A percentile compares a stretch with the other conserved stretches of the same genome.
Conservation (phyloP, 2,113 vertebrate genomes). For the Eleginops maclovinus region DNA sequence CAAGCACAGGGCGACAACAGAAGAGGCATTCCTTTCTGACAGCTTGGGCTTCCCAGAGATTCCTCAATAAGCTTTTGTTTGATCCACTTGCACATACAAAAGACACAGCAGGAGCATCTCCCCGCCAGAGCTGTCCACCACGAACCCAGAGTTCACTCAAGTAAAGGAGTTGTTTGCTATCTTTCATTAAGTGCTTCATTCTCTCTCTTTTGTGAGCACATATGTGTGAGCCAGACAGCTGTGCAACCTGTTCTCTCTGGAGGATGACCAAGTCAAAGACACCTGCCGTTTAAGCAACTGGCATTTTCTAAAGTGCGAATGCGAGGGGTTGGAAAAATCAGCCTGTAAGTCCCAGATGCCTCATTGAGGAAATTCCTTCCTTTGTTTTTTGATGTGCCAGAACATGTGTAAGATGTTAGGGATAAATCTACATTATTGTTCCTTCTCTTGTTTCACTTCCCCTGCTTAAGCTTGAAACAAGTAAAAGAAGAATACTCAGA, state of each 20-base stretch:
- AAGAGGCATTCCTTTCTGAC: constrained; percentile 70
- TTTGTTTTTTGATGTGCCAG: constrained; percentile 1
- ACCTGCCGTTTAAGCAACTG: constrained; percentile 64
- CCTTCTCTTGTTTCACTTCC: background rate
- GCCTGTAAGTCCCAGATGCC: constrained; percentile 40
- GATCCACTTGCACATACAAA: constrained; percentile 70
- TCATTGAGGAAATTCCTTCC: constrained; percentile 33
- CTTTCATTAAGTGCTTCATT: constrained; percentile 66
- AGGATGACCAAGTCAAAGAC: constrained; percentile 74
- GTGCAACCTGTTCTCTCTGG: constrained; percentile 71
- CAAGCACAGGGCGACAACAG: constrained; percentile 42
- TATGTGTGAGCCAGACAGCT: constrained; percentile 59
- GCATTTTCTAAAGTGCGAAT: constrained; percentile 45
- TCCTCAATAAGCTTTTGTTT: constrained; percentile 77
- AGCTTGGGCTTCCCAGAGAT: constrained; percentile 75
- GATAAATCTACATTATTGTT: background rate
- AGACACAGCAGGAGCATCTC: constrained; percentile 59
- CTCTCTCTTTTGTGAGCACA: background rate
- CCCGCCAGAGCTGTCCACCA: constrained; percentile 35
- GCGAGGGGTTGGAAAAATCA: background rate
- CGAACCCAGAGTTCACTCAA: constrained; percentile 39
- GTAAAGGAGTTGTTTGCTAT: constrained; percentile 67
- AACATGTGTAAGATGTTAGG: background rate
- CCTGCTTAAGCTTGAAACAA: background rate
- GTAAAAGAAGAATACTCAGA: background rate